Percentiles rank a stretch among this genome's conserved stretches.
These are phyloP conservation scores for Yasuhikotakia modesta DNA, from an alignment of 2,797 vertebrate species.

Conservation along the genomic window DNA sequence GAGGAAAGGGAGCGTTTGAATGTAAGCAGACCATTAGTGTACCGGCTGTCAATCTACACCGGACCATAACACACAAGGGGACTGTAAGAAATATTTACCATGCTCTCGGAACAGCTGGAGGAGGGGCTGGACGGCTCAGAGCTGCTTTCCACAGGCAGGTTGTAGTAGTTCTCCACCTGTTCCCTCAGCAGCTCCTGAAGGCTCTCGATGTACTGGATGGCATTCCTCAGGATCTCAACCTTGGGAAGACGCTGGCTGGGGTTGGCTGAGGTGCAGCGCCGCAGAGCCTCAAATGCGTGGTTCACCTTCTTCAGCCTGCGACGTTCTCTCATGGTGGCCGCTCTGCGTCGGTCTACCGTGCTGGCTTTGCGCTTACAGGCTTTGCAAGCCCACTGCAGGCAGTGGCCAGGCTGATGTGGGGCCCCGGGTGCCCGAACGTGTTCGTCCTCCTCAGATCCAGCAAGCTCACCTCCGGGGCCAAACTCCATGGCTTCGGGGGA, in stretches of 20 bases:
- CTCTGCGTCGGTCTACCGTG: slow-evolving; percentile 89
- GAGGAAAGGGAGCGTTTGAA: background rate
- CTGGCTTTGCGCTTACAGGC: slow-evolving; percentile 95
- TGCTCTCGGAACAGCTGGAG: slow-evolving; percentile 92
- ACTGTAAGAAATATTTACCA: slow-evolving; percentile 79
- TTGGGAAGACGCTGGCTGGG: slow-evolving; percentile 95
- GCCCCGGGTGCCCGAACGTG: slow-evolving; percentile 86
- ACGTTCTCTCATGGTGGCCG: slow-evolving; percentile 96
- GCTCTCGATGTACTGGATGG: slow-evolving; percentile 96
- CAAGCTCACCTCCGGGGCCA: slow-evolving; percentile 73
- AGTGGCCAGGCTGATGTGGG: slow-evolving; percentile 91
- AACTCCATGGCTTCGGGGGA: slow-evolving; percentile 87
- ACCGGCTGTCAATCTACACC: slow-evolving; percentile 3
- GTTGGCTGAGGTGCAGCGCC: slow-evolving; percentile 91
- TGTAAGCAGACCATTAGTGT: background rate
- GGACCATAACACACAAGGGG: background rate
- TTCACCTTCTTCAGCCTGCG: slow-evolving; percentile 97
- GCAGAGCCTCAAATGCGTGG: slow-evolving; percentile 93
- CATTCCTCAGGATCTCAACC: slow-evolving; percentile 97
- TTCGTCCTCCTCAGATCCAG: slow-evolving; percentile 86
- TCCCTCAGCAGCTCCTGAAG: slow-evolving; percentile 92
- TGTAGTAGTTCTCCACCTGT: slow-evolving; percentile 92
- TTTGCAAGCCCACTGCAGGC: slow-evolving; percentile 98
- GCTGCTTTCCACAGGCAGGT: slow-evolving; percentile 83
- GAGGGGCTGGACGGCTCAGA: slow-evolving; percentile 90